phyloP scores from a whole-genome alignment of 53 echinoderm and acorn worm species.

The Astropecten irregularis region DNA sequence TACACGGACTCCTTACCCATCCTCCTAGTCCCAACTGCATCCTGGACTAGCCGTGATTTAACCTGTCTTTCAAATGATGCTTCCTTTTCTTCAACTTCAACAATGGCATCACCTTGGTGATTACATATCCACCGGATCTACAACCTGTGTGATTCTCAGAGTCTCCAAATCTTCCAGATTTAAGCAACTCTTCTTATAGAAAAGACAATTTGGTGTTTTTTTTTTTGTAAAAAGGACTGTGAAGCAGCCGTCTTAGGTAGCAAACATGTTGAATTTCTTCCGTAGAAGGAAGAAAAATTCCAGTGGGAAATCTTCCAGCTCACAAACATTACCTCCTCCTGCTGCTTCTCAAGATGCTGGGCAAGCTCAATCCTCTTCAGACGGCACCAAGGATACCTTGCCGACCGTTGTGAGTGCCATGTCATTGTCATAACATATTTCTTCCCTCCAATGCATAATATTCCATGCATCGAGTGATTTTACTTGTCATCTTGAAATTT shows the following conservation, averaged over 20 bases:
- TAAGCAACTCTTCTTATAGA: no score
- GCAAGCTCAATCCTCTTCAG: conserved; percentile 22
- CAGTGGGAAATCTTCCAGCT: conserved; percentile 31
- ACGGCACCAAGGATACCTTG: not conserved
- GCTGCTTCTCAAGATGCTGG: conserved; percentile 16
- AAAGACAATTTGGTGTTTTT: no score
- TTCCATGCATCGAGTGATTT: no score
- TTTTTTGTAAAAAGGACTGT: no score
- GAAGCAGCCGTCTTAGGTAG: not conserved
- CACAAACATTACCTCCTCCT: conserved; percentile 35
- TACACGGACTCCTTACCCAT: no score
- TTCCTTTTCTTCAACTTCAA: not conserved
- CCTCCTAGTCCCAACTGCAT: conserved; percentile 1
- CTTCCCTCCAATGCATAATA: no score
- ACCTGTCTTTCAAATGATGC: conserved; percentile 4
- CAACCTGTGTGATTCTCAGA: conserved; percentile 32
- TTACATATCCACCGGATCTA: not conserved
- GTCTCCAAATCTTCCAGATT: not conserved
- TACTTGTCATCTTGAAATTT: no score
- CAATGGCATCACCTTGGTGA: conserved; percentile 7
- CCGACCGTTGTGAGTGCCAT: conserved; percentile 22
- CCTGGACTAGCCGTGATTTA: conserved; percentile 31
- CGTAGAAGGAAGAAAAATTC: conserved; percentile 44
- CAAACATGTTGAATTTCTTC: conserved; percentile 47
- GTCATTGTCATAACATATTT: no score